Percentiles rank a stretch among this genome's conserved stretches.
Evolutionary conservation across 2,113 vertebrate genomes (phyloP).

Genomic region (Clarias macrocephalus): DNA sequence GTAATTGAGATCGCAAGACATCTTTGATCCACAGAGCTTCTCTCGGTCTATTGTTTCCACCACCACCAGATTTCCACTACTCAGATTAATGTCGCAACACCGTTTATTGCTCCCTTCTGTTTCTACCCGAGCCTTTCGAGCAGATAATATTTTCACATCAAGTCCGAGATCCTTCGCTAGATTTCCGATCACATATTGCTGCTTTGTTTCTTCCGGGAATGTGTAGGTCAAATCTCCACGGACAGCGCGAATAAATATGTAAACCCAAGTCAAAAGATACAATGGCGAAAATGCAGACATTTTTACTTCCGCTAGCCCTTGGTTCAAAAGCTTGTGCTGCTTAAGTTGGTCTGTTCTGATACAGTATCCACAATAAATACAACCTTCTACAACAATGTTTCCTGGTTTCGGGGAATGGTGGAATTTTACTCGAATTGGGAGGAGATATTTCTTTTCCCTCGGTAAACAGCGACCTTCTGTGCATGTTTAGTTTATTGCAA

Average conservation of each 20-base stretch:
- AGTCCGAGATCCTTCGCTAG: slow-evolving; percentile 74
- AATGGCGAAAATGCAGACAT: not conserved
- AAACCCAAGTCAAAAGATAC: not conserved
- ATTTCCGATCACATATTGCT: slow-evolving; percentile 68
- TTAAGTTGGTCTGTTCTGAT: not conserved
- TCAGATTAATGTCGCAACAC: slow-evolving; percentile 62
- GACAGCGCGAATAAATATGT: not conserved
- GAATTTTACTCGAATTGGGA: not conserved
- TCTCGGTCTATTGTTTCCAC: slow-evolving; percentile 66
- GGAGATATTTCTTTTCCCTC: not conserved
- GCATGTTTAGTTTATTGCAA: not conserved
- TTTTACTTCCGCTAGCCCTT: not conserved
- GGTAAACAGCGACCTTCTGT: slow-evolving; percentile 38
- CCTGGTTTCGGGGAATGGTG: not conserved
- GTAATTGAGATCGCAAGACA: slow-evolving; percentile 62
- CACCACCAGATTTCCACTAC: slow-evolving; percentile 61
- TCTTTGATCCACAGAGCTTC: slow-evolving; percentile 51
- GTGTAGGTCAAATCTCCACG: slow-evolving; percentile 62
- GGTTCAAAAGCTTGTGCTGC: too few relatives aligned
- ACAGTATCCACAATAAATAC: not conserved
- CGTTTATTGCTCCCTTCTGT: slow-evolving; percentile 60
- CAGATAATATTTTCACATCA: slow-evolving; percentile 65
- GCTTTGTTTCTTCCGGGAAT: slow-evolving; percentile 68
- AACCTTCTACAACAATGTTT: not conserved
- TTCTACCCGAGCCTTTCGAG: slow-evolving; percentile 71